Base-by-base conservation (phyloP, 2,888 invertebrate genomes). In the Craniophora ligustri region DNA sequence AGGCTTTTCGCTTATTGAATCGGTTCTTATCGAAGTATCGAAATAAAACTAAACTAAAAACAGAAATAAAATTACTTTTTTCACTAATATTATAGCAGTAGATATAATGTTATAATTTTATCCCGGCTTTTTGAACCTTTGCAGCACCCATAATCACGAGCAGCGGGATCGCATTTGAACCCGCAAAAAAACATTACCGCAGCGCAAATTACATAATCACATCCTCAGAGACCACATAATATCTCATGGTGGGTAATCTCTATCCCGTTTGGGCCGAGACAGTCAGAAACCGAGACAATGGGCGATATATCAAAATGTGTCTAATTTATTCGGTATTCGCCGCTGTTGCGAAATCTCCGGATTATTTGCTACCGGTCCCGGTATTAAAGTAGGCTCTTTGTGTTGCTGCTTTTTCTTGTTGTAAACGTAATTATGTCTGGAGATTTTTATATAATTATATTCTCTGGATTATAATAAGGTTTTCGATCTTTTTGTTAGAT, bases 281-380 rank as follows among this genome's bases (percentile, higher is more conserved):
- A 68, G 36, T 56, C 60, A 18, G 55, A 53, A 50, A 53, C 42
- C 58, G 38, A 55, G 74, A 74, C 74, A 74, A 74, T 72, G 69
- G 62, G 5, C 55, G 31, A 58, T 74, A 64, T 72, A 69, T 74
- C 74, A 74, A 72, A 26, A 74, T 63, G 65, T 62, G 69, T 65
- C 66, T 74, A 74, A 72, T 72, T 74, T 72, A 74, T 72, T 60
- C 69, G 38, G 57, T 63, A 69, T 66, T 41, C 65, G 53, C 40
- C 57, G 58, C 45, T 54, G 53, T 16, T 59, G 47, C 57, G 56
- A 57, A 74, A 66, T 68, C 69, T 62, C 60, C 45, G 69, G 67
- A 65, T 73, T 73, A 72, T 59, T 53, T 28, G 32, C 38, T 58
- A 30, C 54, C 41, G 57, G 67, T 58, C 23, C 54, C 36, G 57